Percentiles rank a stretch among this genome's conserved stretches.
These are phyloP conservation scores for Saccopteryx leptura DNA, from an alignment of 2,113 vertebrate genomes.

Conservation along the genomic window DNA sequence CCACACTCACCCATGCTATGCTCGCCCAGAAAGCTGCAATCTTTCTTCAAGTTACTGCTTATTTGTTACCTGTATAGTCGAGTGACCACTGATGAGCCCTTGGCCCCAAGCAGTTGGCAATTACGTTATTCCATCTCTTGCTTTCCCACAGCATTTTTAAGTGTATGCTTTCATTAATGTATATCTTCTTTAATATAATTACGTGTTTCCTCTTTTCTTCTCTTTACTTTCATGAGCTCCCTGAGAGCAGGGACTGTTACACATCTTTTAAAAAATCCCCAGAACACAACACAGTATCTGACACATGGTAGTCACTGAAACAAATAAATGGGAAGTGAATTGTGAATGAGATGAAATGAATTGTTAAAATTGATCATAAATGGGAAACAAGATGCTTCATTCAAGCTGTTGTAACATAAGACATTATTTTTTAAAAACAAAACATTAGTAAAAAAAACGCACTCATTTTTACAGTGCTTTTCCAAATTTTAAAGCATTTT, in stretches of 20 bases:
- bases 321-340: not conserved
- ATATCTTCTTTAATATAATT: not conserved
- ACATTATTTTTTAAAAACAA: not conserved
- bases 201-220: conserved; percentile 36
- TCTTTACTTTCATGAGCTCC: not conserved
- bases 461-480: conserved; percentile 18
- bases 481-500: conserved; percentile 23
- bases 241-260: not conserved
- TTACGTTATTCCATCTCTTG: not conserved
- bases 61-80: not conserved
- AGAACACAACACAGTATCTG: not conserved
- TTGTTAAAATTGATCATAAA: not conserved
- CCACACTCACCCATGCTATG: not conserved
- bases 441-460: not conserved
- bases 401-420: not conserved
- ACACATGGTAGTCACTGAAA: not conserved
- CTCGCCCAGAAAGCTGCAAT: not conserved
- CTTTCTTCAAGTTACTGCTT: not conserved
- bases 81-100: not conserved
- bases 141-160: not conserved
- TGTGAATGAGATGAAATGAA: conserved; percentile 24
- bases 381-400: conserved; percentile 29
- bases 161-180: not conserved
- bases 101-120: not conserved
- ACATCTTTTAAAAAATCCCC: conserved; percentile 2